Evolutionary conservation across 1,140 invertebrate species (phyloP), one percentile per base, ranked within the genome.

Genomic region (Pseudoatta argentina): DNA sequence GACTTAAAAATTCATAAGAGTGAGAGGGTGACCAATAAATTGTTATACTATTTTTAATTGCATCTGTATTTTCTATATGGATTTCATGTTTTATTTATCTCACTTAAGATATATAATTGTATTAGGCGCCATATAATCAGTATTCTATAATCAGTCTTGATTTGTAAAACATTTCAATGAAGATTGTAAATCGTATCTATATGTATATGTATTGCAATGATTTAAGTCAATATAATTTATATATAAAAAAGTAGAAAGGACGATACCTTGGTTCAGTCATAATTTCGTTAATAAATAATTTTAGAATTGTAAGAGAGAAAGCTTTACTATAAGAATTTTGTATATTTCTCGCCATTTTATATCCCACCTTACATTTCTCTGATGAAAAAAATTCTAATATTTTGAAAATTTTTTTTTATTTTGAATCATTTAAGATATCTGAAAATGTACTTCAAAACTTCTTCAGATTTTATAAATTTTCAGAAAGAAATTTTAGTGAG

Each of bases 11-110:
- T 77, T 85, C 34, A 76, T 57, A 10, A 59, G 39, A 79, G 63
- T 24, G 21, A 79, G 39, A 71, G 57, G 48, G 85, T 85, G 57
- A 51, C 39, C 18, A 88, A 89, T 89, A 89, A 89, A 89, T 85
- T 88, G 66, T 88, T 86, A 63, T 72, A 44, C 88, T 88, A 85
- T 48, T 39, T 76, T 72, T 53, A 85, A 66, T 44, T 2, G 59
- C 12, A 7, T 27, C 27, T 21, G n/a, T 51, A n/a, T 21, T 67
- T 67, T 48, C 4, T 21, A 48, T 39, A 12, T 39, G 64, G 18
- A 66, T 66, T 66, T 39, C 30, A 66, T 44, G 3, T 14, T 67
- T 44, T 67, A 44, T 67, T 48, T 67, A 1, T 44, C 10, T 44
- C 10, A 34, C 34, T n/a, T 18, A 44, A 14, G 14, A 34, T 57